phyloP scores from a whole-genome alignment of 2,797 vertebrate species.

The Novumbra hubbsi region DNA sequence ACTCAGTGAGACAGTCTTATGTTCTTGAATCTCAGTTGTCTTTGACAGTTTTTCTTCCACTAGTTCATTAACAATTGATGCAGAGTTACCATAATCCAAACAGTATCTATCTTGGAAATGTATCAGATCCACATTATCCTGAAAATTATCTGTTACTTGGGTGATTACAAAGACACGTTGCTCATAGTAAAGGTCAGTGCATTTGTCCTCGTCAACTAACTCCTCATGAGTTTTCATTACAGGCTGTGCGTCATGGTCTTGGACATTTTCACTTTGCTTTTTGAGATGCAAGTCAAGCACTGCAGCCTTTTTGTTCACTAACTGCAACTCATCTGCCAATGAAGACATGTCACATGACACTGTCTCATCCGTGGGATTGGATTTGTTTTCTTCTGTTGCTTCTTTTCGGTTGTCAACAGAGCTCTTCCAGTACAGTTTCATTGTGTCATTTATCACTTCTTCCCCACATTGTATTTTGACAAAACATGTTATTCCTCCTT shows the following conservation, averaged over 20 bases:
- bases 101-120: neutral
- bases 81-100: constrained; percentile 1
- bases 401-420: neutral
- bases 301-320: neutral
- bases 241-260: constrained; percentile 2
- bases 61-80: constrained; percentile 10
- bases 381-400: constrained; percentile 6
- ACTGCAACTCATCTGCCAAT: constrained; percentile 8
- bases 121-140: constrained; percentile 2
- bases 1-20: neutral
- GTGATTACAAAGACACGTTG: neutral
- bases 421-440: constrained; percentile 74
- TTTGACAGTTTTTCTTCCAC: constrained; percentile 9
- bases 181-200: neutral
- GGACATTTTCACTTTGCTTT: constrained; percentile 3
- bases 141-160: neutral
- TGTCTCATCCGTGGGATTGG: neutral
- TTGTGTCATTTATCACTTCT: constrained; percentile 73
- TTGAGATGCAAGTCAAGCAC: neutral
- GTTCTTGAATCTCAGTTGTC: neutral
- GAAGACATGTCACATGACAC: neutral
- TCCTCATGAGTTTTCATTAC: neutral
- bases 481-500: constrained; percentile 54
- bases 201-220: constrained; percentile 13
- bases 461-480: constrained; percentile 78